phyloP scores from a whole-genome alignment of 2,888 invertebrate genomes.

The Laspeyria flexula region DNA sequence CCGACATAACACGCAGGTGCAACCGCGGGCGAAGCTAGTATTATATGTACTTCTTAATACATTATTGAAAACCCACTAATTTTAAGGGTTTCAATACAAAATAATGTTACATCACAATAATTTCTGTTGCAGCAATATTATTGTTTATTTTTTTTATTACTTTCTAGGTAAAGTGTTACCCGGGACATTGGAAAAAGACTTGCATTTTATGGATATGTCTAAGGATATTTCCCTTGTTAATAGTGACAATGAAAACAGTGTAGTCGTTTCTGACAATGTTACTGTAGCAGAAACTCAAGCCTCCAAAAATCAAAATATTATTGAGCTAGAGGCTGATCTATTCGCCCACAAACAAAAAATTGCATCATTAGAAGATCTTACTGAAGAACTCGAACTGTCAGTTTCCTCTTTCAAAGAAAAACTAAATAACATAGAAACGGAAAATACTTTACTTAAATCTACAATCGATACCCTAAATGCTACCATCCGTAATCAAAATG shows the following conservation, averaged over 20 bases:
- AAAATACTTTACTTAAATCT: constrained; percentile 62
- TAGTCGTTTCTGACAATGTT: constrained; percentile 48
- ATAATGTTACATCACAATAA: too few relatives aligned
- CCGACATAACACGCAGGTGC: too few relatives aligned
- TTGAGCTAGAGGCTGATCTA: constrained; percentile 63
- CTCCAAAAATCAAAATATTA: constrained; percentile 55
- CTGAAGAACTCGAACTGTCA: constrained; percentile 54
- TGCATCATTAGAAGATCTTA: constrained; percentile 58
- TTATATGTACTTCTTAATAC: too few relatives aligned
- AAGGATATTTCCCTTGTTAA: constrained; percentile 69
- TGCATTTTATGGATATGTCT: constrained; percentile 65
- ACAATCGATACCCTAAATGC: constrained; percentile 63
- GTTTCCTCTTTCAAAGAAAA: constrained; percentile 58
- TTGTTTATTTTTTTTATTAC: constrained; percentile 4
- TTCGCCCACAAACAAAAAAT: constrained; percentile 59
- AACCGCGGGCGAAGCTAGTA: too few relatives aligned
- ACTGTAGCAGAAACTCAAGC: constrained; percentile 51
- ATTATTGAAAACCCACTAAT: too few relatives aligned
- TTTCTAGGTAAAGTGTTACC: constrained; percentile 52
- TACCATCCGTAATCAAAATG: constrained; percentile 64
- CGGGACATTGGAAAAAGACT: constrained; percentile 52
- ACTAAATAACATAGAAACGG: constrained; percentile 55
- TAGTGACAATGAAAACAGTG: constrained; percentile 66
- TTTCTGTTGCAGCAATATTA: too few relatives aligned
- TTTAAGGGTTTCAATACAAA: too few relatives aligned